Base-by-base conservation (phyloP, 2,113 vertebrate genomes). In the Xiphias gladius region DNA sequence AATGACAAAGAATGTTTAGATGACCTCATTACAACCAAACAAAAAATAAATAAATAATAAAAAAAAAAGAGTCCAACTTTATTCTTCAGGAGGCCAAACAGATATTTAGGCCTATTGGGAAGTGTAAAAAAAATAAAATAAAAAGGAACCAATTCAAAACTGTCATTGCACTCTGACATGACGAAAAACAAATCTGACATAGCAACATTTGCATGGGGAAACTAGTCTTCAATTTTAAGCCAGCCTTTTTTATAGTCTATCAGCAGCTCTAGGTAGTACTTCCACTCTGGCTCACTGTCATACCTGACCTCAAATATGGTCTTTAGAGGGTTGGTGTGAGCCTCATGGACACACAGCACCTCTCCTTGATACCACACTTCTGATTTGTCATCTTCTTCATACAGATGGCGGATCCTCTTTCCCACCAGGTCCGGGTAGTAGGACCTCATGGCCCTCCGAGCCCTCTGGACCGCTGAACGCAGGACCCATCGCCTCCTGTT, bases 271-370 rank as follows among this genome's bases (percentile, higher is more conserved):
- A 96, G 92, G 85, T 95, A 95, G 82, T 94, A 96, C 66, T 92
- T 95, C 95, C 95, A 96, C 43, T 96, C 96, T 0, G 96, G 96
- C 75, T 97, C 96, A 2, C 95, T 95, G 87, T 96, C 95, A 8
- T 97, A 97, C 63, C 92, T 82, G 71, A 97, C 96, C 85, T 96
- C 94, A 50, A 95, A 96, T 67, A 96, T 85, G 0, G 92, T 96
- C 85, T 96, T 95, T 0, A 94, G 86, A 3, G 95, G 95, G 67
- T 96, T 93, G 8, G 79, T 63, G 81, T 91, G 77, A 30, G 86
- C 88, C 66, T 93, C 84, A 0, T 96, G 94, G 20, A 97, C 80
- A 1, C 94, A 54, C 57, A 96, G 55, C 62, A 97, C 96, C 72
- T 94, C 82, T 16, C 96, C 96, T 26, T 77, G 89, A 79, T 94